A percentile compares a stretch with the other conserved stretches of the same genome.
These are phyloP conservation scores for Troides aeacus DNA, from an alignment of 2,888 invertebrate genomes.

Conservation along the genomic window DNA sequence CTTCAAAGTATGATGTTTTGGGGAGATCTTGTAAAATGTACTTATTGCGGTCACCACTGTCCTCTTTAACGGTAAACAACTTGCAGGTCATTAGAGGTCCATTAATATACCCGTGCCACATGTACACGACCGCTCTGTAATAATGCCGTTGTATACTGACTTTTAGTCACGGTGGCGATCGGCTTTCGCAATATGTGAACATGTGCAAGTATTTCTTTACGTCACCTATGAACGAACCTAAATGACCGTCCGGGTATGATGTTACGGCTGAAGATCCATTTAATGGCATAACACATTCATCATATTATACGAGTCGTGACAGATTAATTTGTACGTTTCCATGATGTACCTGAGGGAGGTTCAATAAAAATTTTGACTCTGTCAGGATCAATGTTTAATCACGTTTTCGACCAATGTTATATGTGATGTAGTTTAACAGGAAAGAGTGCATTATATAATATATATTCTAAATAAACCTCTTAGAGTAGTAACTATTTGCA, in stretches of 20 bases:
- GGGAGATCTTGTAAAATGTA: not conserved
- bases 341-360: no score
- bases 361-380: no score
- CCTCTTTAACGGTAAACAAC: slow-evolving; percentile 12
- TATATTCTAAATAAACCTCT: no score
- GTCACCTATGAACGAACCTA: slow-evolving; percentile 36
- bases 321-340: no score
- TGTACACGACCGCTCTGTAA: slow-evolving; percentile 33
- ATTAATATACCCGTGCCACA: slow-evolving; percentile 10
- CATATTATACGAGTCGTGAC: not conserved
- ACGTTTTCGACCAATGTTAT: no score
- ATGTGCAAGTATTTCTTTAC: slow-evolving; percentile 36
- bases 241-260: slow-evolving; percentile 32
- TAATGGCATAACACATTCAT: not conserved
- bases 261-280: slow-evolving; percentile 11
- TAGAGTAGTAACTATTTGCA: no score
- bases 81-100: slow-evolving; percentile 11
- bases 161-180: slow-evolving; percentile 23
- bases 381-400: no score
- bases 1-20: not conserved
- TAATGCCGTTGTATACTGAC: slow-evolving; percentile 34
- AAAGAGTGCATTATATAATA: no score
- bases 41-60: slow-evolving; percentile 1
- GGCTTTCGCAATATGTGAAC: slow-evolving; percentile 35
- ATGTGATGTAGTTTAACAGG: no score